Evolutionary conservation across 2,797 vertebrate species (phyloP).

Genomic region (Myotis findleyi): DNA sequence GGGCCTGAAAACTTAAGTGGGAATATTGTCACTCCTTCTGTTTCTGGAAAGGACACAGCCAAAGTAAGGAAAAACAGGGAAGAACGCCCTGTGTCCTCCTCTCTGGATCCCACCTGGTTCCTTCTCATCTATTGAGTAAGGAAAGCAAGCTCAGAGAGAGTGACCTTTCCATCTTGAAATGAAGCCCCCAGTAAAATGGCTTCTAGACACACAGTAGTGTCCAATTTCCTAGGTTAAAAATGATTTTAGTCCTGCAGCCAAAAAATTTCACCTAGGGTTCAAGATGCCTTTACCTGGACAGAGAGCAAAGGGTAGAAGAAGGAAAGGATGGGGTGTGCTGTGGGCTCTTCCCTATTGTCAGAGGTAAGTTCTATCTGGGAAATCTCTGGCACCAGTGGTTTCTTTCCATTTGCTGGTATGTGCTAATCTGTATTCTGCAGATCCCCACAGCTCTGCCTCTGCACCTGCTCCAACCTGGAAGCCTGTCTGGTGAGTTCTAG

Average conservation of each 20-base stretch:
- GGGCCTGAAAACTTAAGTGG: neutral
- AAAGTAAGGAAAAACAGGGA: neutral
- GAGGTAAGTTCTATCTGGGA: neutral
- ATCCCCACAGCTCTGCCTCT: accelerated
- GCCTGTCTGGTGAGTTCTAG: neutral
- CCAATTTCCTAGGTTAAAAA: neutral
- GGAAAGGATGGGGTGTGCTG: accelerated
- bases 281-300: neutral
- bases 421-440: too few relatives aligned
- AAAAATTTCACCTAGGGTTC: neutral
- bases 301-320: neutral
- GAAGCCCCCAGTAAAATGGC: neutral
- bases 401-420: neutral
- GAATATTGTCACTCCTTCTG: neutral
- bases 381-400: neutral
- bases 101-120: neutral
- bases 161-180: neutral
- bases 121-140: neutral
- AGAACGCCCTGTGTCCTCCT: neutral
- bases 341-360: too few relatives aligned
- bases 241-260: neutral
- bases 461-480: accelerated
- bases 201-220: neutral
- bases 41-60: neutral
- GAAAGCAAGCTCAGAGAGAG: neutral